These are phyloP conservation scores for Tachina lurida DNA, from an alignment of 2,888 invertebrate species.

Conservation along the genomic window DNA sequence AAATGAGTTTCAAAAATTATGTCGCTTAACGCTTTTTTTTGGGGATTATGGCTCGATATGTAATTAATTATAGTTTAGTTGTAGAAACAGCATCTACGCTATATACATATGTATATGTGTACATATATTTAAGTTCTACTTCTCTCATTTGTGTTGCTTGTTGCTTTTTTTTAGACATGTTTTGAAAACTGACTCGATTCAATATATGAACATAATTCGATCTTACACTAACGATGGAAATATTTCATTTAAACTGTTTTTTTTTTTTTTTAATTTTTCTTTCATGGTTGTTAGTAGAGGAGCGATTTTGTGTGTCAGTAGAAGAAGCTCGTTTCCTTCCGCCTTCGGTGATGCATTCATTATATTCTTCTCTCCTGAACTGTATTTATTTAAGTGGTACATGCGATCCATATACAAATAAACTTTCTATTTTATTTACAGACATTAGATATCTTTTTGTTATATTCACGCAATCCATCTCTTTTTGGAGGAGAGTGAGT, in stretches of 20 bases:
- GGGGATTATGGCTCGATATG: too few species aligned
- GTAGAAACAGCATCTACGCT: too few species aligned
- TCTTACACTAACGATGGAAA: slow-evolving; percentile 5
- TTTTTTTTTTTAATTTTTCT: not conserved
- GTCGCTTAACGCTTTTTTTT: too few species aligned
- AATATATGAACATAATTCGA: not conserved
- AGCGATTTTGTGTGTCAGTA: slow-evolving; percentile 2
- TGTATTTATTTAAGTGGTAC: slow-evolving; percentile 46
- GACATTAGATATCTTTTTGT: slow-evolving; percentile 27
- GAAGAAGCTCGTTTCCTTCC: not conserved
- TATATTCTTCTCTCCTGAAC: slow-evolving; percentile 8
- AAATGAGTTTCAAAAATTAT: too few species aligned
- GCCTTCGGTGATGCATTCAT: slow-evolving; percentile 14
- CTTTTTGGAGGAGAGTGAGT: slow-evolving; percentile 51
- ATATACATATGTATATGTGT: too few species aligned
- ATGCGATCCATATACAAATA: slow-evolving; percentile 59
- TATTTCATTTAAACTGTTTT: not conserved
- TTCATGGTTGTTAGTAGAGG: not conserved
- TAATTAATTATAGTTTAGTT: too few species aligned
- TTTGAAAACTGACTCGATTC: slow-evolving; percentile 1
- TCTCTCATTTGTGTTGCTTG: too few species aligned
- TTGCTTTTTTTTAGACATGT: not conserved
- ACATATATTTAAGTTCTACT: too few species aligned
- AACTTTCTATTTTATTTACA: slow-evolving; percentile 30
- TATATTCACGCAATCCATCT: slow-evolving; percentile 58